These are phyloP conservation scores for Nannobrachium achirus DNA, from an alignment of 2,113 vertebrate genomes.

Conservation along the genomic window DNA sequence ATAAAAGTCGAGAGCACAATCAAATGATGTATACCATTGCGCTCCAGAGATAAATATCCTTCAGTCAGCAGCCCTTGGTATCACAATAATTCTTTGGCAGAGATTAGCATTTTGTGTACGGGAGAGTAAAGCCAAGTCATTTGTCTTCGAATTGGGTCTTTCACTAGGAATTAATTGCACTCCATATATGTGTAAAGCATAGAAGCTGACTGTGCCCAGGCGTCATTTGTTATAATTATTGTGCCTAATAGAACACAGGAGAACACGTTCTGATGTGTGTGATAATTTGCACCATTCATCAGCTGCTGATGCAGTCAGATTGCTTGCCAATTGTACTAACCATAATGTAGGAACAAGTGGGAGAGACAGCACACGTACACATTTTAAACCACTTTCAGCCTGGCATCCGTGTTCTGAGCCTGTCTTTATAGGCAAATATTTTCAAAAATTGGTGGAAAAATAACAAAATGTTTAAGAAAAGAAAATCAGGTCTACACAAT, in stretches of 20 bases:
- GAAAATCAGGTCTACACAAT: no score
- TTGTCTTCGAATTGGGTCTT: constrained; percentile 58
- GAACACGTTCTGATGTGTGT: constrained; percentile 51
- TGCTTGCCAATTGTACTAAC: constrained; percentile 9
- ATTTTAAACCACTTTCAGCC: no score
- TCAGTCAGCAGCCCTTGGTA: constrained; percentile 66
- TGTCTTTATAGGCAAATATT: no score
- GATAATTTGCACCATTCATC: constrained; percentile 67
- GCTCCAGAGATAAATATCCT: constrained; percentile 61
- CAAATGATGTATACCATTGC: constrained; percentile 52
- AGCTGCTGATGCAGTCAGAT: constrained; percentile 41
- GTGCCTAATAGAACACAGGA: constrained; percentile 34
- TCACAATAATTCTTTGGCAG: constrained; percentile 66
- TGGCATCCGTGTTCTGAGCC: no score
- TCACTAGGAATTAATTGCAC: constrained; percentile 62
- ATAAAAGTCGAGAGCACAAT: constrained; percentile 47
- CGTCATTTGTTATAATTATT: constrained; percentile 70
- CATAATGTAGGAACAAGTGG: background rate
- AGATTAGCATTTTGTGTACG: constrained; percentile 58
- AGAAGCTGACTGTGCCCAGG: constrained; percentile 42
- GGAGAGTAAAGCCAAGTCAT: constrained; percentile 57
- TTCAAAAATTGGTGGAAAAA: no score
- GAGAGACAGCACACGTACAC: background rate
- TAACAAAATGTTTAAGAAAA: no score
- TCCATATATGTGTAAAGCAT: constrained; percentile 44